A percentile compares a stretch with the other conserved stretches of the same genome.
These are phyloP conservation scores for Halesus radiatus DNA, from an alignment of 1,140 invertebrate genomes.

Conservation along the genomic window DNA sequence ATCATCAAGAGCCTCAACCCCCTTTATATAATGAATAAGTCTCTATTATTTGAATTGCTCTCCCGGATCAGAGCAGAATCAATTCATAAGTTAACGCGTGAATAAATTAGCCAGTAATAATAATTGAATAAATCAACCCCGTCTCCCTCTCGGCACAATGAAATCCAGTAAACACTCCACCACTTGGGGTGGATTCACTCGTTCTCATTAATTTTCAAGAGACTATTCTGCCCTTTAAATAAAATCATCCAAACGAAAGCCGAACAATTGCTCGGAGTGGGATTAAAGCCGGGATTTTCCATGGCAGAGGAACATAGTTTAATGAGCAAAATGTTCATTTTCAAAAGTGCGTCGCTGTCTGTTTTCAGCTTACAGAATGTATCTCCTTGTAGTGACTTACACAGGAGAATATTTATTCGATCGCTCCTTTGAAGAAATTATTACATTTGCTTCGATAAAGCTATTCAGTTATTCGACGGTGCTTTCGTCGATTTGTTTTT, in stretches of 20 bases:
- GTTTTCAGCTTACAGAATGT: background rate
- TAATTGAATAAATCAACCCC: conserved; percentile 53
- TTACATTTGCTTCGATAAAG: too few species aligned
- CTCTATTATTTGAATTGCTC: conserved; percentile 1
- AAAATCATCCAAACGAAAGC: conserved; percentile 48
- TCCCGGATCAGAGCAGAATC: conserved; percentile 35
- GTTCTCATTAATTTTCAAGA: conserved; percentile 55
- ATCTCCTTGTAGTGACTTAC: background rate
- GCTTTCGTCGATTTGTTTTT: too few species aligned
- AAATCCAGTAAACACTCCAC: conserved; percentile 51
- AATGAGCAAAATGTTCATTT: conserved; percentile 18
- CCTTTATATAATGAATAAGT: too few species aligned
- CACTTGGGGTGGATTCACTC: conserved; percentile 40
- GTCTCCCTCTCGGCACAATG: conserved; percentile 36
- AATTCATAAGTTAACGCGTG: conserved; percentile 55
- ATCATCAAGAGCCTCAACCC: too few species aligned
- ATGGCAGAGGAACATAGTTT: conserved; percentile 21
- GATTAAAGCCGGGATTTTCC: conserved; percentile 33
- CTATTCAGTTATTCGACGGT: too few species aligned
- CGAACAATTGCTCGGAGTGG: conserved; percentile 29
- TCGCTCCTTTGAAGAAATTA: too few species aligned
- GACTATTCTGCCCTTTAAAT: conserved; percentile 43
- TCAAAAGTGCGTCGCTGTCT: background rate
- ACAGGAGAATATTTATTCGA: too few species aligned
- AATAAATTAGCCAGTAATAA: conserved; percentile 53